Conservation (phyloP, 2,888 invertebrate genomes). For the Apoderus coryli region DNA sequence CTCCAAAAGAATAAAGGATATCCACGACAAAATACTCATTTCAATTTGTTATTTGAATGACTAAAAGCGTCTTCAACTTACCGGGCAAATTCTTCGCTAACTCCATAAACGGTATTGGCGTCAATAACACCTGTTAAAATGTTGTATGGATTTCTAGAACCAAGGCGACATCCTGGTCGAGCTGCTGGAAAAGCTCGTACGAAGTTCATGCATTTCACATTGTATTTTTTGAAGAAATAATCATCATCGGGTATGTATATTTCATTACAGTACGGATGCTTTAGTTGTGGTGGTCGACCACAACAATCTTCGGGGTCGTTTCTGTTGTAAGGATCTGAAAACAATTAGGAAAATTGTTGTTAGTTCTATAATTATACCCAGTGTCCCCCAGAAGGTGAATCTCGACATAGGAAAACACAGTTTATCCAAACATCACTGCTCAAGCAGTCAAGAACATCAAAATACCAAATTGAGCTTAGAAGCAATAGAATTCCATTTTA, state of each 20-base stretch:
- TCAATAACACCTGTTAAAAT: slow-evolving; percentile 75
- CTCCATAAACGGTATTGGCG: slow-evolving; percentile 82
- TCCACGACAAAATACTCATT: too few species aligned
- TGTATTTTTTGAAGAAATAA: slow-evolving; percentile 75
- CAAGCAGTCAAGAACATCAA: too few species aligned
- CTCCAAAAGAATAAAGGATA: too few species aligned
- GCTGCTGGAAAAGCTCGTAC: slow-evolving; percentile 79
- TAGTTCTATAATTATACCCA: too few species aligned
- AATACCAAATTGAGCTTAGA: too few species aligned
- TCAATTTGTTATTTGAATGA: too few species aligned
- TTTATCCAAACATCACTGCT: too few species aligned
- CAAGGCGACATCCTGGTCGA: slow-evolving; percentile 76
- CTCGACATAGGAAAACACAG: too few species aligned
- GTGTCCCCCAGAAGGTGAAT: too few species aligned
- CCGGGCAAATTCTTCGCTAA: slow-evolving; percentile 68
- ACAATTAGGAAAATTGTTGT: too few species aligned
- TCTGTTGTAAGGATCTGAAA: slow-evolving; percentile 63
- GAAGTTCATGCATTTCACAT: slow-evolving; percentile 79
- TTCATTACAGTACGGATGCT: slow-evolving; percentile 85
- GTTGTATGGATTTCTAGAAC: slow-evolving; percentile 74
- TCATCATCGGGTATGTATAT: slow-evolving; percentile 80
- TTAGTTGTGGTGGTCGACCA: slow-evolving; percentile 62
- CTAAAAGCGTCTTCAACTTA: slow-evolving; percentile 24
- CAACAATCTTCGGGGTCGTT: slow-evolving; percentile 89
- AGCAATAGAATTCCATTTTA: too few species aligned